Evolutionary conservation across 1,140 invertebrate genomes (phyloP).

Genomic region (Leguminivora glycinivorella): DNA sequence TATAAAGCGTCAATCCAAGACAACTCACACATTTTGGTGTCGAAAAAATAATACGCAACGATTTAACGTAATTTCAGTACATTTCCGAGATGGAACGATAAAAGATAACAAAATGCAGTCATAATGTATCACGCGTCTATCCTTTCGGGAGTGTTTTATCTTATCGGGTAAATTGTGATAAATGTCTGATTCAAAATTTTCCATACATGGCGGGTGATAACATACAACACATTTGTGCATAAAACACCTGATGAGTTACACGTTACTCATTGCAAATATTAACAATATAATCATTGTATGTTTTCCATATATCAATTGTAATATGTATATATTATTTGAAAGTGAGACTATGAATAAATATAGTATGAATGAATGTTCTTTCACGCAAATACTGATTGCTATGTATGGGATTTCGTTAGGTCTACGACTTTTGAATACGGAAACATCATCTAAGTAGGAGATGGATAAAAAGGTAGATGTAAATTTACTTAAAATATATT

Average conservation of each 20-base stretch:
- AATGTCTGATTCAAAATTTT: background rate
- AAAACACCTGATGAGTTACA: background rate
- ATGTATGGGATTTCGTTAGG: no score
- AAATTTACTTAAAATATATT: no score
- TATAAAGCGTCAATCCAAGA: background rate
- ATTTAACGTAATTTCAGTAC: slow-evolving; percentile 8
- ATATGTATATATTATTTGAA: no score
- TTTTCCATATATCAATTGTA: no score
- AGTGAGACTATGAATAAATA: no score
- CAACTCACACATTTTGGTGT: background rate
- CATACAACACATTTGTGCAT: background rate
- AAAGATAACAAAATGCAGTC: slow-evolving; percentile 5
- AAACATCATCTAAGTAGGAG: no score
- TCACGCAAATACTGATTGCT: no score
- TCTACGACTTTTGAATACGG: no score
- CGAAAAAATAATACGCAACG: background rate
- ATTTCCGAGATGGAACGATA: slow-evolving; percentile 8
- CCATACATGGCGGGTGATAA: background rate
- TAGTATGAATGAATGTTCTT: no score
- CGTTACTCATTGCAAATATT: background rate
- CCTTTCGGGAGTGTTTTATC: background rate
- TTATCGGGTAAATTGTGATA: slow-evolving; percentile 2
- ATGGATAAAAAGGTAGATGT: no score
- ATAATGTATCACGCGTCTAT: background rate
- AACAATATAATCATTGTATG: background rate